Percentiles rank a stretch among this genome's conserved stretches.
phyloP scores from a whole-genome alignment of 2,797 vertebrate genomes.

The Platalea minor region DNA sequence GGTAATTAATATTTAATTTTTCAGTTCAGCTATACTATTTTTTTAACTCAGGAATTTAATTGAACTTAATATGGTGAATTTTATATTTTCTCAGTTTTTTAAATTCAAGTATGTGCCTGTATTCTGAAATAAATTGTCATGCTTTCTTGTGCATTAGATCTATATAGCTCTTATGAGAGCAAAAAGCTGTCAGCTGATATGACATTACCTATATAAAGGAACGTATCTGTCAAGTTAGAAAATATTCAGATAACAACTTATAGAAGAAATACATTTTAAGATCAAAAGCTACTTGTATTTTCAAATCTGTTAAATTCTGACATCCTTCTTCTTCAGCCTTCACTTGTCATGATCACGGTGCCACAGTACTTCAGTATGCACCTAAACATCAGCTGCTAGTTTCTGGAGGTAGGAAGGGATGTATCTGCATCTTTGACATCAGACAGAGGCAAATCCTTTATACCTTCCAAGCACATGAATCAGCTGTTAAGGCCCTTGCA shows the following conservation, averaged over 20 bases:
- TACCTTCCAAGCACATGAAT: slow-evolving; percentile 97
- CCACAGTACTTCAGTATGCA: slow-evolving; percentile 95
- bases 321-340: slow-evolving; percentile 79
- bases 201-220: not conserved
- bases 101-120: not conserved
- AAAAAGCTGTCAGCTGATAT: not conserved
- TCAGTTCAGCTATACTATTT: not conserved
- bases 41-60: not conserved
- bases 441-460: slow-evolving; percentile 93
- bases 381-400: slow-evolving; percentile 93
- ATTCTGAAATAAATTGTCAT: not conserved
- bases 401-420: slow-evolving; percentile 93
- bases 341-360: slow-evolving; percentile 93
- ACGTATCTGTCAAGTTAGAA: not conserved
- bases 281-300: not conserved
- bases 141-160: not conserved
- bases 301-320: not conserved
- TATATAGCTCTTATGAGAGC: not conserved
- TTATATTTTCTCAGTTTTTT: not conserved
- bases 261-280: not conserved
- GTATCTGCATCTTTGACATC: slow-evolving; percentile 92
- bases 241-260: not conserved
- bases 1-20: not conserved
- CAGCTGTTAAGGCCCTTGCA: slow-evolving; percentile 91
- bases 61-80: not conserved